Base-by-base conservation (phyloP, 1,140 invertebrate genomes). In the Drosophila ohnishii region DNA sequence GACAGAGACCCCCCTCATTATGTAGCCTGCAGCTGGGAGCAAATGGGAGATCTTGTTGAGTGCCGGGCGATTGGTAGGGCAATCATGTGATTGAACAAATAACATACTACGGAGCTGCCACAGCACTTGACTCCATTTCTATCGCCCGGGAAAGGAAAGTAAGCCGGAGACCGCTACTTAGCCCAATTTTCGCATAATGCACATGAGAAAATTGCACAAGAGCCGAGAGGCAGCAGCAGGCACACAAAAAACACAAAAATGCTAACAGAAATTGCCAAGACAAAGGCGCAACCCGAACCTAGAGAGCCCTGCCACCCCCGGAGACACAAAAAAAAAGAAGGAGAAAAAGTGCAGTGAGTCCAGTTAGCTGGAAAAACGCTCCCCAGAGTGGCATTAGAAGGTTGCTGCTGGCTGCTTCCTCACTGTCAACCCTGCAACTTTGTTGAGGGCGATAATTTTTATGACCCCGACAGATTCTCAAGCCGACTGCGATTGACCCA, bases 131-230 rank as follows among this genome's bases (percentile, higher is more conserved):
- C 84, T 87, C 69, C 84, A 78, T 87, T 87, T 87, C 76, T 67
- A 75, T 78, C 72, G 48, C 78, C 63, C 48, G 58, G 67, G 75
- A 71, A 72, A 62, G 62, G 55, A 59, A 63, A 47, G 53, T 48
- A 62, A 47, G 30, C 55, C 56, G 62, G 56, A 71, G 58, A 53
- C 84, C 75, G 85, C 84, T 88, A 89, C 84, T 88, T 88, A 88
- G 84, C 84, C 84, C 84, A 88, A 84, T 76, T 88, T 87, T 89
- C 76, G 84, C 80, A 88, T 88, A 89, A 84, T 89, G 80, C 84
- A 88, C 85, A 85, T 76, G 77, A 82, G 78, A 64, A 83, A 87
- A 87, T 88, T 88, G 78, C 82, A 66, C 74, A 70, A 84, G 64
- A 58, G 77, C 76, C 73, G 59, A 75, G 63, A 83, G 85, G 73